Evolutionary conservation across 2,888 invertebrate species (phyloP).

Genomic region (Tanytarsus gracilentus): DNA sequence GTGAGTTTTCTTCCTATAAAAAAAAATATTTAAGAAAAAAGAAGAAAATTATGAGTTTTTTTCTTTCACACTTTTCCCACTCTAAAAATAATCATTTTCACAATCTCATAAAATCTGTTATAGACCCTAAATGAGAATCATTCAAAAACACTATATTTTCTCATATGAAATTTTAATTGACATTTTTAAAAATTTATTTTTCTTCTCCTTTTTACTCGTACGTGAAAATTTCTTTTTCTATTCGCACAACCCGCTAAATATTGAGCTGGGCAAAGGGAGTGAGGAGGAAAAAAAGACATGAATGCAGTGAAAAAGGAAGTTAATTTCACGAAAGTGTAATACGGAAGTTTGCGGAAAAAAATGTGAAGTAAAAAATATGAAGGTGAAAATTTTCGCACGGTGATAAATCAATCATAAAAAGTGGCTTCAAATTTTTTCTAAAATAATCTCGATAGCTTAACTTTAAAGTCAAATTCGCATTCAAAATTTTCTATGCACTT

Average conservation of each 20-base stretch:
- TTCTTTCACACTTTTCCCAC: constrained; percentile 19
- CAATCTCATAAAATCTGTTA: background rate
- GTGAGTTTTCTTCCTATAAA: constrained; percentile 22
- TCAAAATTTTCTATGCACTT: no score
- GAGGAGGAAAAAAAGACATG: background rate
- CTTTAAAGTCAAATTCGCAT: no score
- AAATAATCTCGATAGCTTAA: no score
- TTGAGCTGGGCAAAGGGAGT: background rate
- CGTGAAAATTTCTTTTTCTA: background rate
- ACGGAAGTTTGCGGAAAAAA: background rate
- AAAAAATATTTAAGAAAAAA: constrained; percentile 1
- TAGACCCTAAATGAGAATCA: constrained; percentile 1
- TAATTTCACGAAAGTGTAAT: background rate
- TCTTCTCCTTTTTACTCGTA: background rate
- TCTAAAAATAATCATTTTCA: constrained; percentile 29
- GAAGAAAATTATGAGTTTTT: constrained; percentile 9
- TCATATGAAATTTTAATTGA: constrained; percentile 6
- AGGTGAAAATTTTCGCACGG: no score
- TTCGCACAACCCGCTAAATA: background rate
- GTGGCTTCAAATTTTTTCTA: no score
- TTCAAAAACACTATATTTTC: background rate
- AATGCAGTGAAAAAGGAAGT: background rate
- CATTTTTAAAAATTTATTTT: background rate
- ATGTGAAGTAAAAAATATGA: background rate
- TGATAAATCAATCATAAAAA: no score